Evolutionary conservation across 1,140 invertebrate genomes (phyloP), one percentile per base, ranked within the genome.

Genomic region (Condylostylus longicornis): DNA sequence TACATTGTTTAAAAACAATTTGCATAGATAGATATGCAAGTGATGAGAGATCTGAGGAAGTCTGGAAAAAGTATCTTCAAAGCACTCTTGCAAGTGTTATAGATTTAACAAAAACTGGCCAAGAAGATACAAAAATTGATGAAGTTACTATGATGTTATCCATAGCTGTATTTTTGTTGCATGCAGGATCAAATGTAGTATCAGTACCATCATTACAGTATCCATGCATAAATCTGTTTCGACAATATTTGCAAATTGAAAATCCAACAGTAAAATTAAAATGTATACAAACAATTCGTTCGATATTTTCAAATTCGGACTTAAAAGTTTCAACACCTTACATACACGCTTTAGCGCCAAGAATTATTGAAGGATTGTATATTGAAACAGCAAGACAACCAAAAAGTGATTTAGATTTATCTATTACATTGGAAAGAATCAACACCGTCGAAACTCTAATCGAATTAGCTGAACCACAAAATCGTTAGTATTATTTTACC

Each of bases 171-270:
- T 83, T 96, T 51, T 74, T 93, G 32, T 70, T 87, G 6, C 77
- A 85, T 48, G 78, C 82, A 9, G 77, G 82, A 1, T 68, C 77
- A 4, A 69, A 78, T 41, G 78, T 90, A 8, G 74, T 82, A 8
- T 66, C 70, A 22, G 75, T 79, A 7, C 77, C 80, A 2, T 81
- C 85, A 49, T 60, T 97, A 19, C 82, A 88, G 55, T 88, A 86
- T 65, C 89, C 89, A 2, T 89, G 85, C 51, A 84, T 95, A 43
- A 91, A 95, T 66, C 77, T 94, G 45, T 90, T 94, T 54, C 70
- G 83, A 33, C 82, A 87, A 45, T 82, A 84, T 47, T 72, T 95
- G 42, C 79, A 89, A 51, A 81, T 76, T 33, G 55, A 59, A 31
- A 52, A 55, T 42, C 38, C 54, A 33, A 49, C 82, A 71, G 70